Percentiles rank a stretch among this genome's conserved stretches.
Evolutionary conservation across 1,140 invertebrate genomes (phyloP).

Genomic region (Leptinotarsa lineolata): DNA sequence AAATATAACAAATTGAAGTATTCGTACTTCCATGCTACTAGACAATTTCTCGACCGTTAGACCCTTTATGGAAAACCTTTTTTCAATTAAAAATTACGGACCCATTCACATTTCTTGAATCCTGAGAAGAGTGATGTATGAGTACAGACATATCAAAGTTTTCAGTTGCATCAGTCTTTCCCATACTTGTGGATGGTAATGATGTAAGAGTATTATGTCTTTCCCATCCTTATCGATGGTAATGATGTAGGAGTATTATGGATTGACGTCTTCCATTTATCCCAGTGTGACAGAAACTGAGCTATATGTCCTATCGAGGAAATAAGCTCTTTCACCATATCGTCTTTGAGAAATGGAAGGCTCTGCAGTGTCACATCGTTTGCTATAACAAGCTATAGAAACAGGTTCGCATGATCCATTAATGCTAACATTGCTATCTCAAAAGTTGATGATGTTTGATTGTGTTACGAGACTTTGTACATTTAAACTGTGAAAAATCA

Average conservation of each 20-base stretch:
- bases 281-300: slow-evolving; percentile 1
- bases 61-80: neutral
- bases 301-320: neutral
- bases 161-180: slow-evolving; percentile 1
- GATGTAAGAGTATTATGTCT: neutral
- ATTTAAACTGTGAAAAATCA: neutral
- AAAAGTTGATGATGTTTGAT: slow-evolving; percentile 7
- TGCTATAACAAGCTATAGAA: neutral
- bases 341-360: slow-evolving; percentile 8
- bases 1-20: no score
- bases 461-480: neutral
- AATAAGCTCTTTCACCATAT: slow-evolving; percentile 8
- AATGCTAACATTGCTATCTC: neutral
- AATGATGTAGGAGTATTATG: neutral
- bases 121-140: neutral
- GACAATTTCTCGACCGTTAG: no score
- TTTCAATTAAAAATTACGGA: neutral
- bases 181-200: slow-evolving; percentile 1
- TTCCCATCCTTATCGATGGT: no score
- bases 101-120: neutral
- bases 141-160: neutral
- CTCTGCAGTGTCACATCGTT: slow-evolving; percentile 1
- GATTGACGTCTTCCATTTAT: slow-evolving; percentile 1
- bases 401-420: neutral
- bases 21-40: no score